Evolutionary conservation across 2,797 vertebrate species (phyloP), one percentile per base, ranked within the genome.

Genomic region (Tarsius wallacei): DNA sequence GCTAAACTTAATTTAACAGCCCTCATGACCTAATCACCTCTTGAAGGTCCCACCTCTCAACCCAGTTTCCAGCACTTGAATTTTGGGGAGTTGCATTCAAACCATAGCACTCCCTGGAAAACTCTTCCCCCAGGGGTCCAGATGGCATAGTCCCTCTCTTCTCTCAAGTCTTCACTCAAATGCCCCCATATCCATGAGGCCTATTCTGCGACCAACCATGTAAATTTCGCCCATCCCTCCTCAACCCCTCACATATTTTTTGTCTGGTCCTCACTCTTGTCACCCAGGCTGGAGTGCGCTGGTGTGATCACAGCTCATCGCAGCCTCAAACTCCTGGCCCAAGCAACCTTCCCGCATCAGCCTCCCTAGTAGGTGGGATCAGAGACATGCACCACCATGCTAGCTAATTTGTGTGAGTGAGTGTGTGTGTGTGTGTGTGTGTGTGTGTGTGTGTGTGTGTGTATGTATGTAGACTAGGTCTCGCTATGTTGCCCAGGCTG

Each of bases 121-220:
- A 55, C 42, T 33, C 24, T 53, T 71, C 19, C 68, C 36, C 49
- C 16, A 15, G 70, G 64, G 2, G 36, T 42, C 28, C 12, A 16
- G 2, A 0, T 2, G 3, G 36, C n/a, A 82, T 4, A 8, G 13
- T n/a, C 4, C 22, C 6, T 87, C 10, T 2, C 33, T 26, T 7
- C 4, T 4, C 33, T 47, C 22, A 2, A 6, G 9, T 66, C 64
- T 64, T 73, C 24, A 59, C 28, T 64, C 89, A 57, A 7, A 26
- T 17, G 11, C 21, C 31, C 6, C 4, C 11, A 9, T 77, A 19
- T 85, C 71, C 10, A 1, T 12, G 21, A 73, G 63, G 28, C 66
- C 76, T n/a, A 7, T 33, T n/a, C 68, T 33, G 42, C 10, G n/a
- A 16, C 74, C 28, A 36, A 6, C 24, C 59, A 33, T 42, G 42